Percentiles rank a stretch among this genome's conserved stretches.
Evolutionary conservation across 2,113 vertebrate genomes (phyloP).

Genomic region (Campylomormyrus numenius): DNA sequence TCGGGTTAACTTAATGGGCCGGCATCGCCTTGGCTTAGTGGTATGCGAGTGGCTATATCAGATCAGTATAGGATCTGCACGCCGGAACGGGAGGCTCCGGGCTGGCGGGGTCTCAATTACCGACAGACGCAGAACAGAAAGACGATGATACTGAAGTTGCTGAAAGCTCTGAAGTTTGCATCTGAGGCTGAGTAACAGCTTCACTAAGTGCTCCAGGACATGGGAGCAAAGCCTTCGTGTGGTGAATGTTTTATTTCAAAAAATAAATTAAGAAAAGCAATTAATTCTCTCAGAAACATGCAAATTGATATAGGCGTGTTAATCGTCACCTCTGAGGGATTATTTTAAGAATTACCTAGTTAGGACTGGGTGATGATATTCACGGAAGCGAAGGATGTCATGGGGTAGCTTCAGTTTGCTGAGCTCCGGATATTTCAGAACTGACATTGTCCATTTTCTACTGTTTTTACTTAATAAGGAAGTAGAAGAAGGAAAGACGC

Average conservation of each 20-base stretch:
- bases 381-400: not conserved
- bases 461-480: not conserved
- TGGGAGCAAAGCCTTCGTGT: not conserved
- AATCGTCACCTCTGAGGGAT: not conserved
- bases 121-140: not conserved
- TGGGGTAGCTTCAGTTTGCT: not conserved
- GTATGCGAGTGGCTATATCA: not conserved
- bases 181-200: not conserved
- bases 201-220: not conserved
- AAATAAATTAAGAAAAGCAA: not conserved
- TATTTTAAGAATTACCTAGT: not conserved
- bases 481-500: not conserved
- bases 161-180: not conserved
- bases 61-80: not conserved
- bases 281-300: not conserved
- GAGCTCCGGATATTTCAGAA: not conserved
- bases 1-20: not conserved
- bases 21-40: not conserved
- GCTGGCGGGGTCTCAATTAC: not conserved
- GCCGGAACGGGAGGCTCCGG: not conserved
- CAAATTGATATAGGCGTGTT: not conserved
- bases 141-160: not conserved
- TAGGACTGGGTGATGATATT: not conserved
- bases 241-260: not conserved
- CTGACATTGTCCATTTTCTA: not conserved